phyloP scores from a whole-genome alignment of 2,113 vertebrate species.

The Lagopus leucura region DNA sequence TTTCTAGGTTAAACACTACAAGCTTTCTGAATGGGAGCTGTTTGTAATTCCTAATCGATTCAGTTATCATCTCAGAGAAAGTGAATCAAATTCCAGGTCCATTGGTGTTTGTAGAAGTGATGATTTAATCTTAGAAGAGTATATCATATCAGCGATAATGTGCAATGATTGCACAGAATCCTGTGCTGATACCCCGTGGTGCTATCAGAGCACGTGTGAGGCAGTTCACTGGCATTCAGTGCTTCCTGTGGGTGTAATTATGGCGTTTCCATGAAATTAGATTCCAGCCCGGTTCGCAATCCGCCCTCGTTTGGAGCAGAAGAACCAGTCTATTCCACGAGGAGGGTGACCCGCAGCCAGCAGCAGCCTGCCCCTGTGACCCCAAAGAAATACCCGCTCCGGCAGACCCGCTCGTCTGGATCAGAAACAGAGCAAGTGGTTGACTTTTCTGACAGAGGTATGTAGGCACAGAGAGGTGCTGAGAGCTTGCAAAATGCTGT shows the following conservation, averaged over 20 bases:
- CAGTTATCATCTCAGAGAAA: not conserved
- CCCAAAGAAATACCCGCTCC: slow-evolving; percentile 92
- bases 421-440: slow-evolving; percentile 91
- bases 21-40: not conserved
- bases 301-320: slow-evolving; percentile 81
- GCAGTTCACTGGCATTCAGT: not conserved
- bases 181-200: no score
- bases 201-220: not conserved
- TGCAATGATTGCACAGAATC: not conserved
- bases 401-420: slow-evolving; percentile 92
- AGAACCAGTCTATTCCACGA: slow-evolving; percentile 88
- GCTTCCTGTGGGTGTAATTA: not conserved
- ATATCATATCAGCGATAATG: fast-evolving
- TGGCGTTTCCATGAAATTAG: slow-evolving; percentile 45
- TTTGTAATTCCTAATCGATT: not conserved
- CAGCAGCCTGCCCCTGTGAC: slow-evolving; percentile 87
- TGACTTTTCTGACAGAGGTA: slow-evolving; percentile 89
- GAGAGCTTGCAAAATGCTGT: not conserved
- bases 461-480: not conserved
- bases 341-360: slow-evolving; percentile 94
- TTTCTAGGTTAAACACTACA: not conserved
- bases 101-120: not conserved
- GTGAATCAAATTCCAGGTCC: not conserved
- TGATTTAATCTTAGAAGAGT: not conserved
- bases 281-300: slow-evolving; percentile 85